Conservation (phyloP, 2,888 invertebrate genomes). For the Eristalinus aeneus region DNA sequence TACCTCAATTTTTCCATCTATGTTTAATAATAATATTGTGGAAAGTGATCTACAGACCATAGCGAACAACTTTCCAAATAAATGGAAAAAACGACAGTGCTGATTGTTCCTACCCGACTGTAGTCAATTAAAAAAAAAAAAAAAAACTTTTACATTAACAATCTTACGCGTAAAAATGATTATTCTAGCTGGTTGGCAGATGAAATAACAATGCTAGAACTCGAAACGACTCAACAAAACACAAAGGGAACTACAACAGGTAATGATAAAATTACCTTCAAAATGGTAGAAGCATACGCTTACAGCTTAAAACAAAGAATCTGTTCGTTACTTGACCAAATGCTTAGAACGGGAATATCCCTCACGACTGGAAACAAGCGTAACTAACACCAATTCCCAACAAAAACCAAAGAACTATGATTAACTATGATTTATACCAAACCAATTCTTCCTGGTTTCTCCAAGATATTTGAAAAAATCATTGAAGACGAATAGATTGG, state of each 20-base stretch:
- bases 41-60: too few species aligned
- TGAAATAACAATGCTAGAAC: not conserved
- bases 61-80: not conserved
- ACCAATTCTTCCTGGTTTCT: not conserved
- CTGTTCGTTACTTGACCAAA: not conserved
- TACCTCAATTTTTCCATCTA: not conserved
- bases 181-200: not conserved
- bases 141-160: not conserved
- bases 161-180: not conserved
- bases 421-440: not conserved
- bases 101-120: not conserved
- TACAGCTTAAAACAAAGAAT: not conserved
- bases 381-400: not conserved
- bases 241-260: slow-evolving; percentile 4
- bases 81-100: slow-evolving; percentile 5
- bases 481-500: slow-evolving; percentile 8
- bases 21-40: not conserved
- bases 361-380: not conserved
- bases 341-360: not conserved
- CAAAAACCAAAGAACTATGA: not conserved
- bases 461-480: slow-evolving; percentile 15
- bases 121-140: slow-evolving; percentile 7
- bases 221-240: slow-evolving; percentile 2
- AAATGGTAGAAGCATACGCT: not conserved
- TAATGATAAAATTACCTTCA: not conserved